Conservation (phyloP, 1,140 invertebrate genomes). For the Cydia strobilella region DNA sequence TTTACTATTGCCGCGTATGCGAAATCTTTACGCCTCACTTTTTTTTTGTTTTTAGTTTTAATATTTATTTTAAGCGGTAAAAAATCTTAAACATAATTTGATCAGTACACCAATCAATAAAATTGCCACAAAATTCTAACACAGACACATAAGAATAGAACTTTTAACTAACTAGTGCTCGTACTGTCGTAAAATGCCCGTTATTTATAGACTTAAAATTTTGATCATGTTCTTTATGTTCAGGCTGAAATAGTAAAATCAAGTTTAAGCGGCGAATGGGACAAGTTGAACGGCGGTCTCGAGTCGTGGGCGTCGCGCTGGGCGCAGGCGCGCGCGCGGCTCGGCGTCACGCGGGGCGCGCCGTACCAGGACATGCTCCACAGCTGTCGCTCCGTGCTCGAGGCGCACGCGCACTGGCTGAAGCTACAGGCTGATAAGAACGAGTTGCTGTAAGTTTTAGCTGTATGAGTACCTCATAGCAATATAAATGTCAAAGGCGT, state of each 20-base stretch:
- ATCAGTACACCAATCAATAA: no score
- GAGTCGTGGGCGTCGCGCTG: slow-evolving; percentile 69
- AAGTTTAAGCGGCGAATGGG: slow-evolving; percentile 69
- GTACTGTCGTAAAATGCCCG: not conserved
- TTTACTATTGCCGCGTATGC: no score
- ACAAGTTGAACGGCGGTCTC: slow-evolving; percentile 59
- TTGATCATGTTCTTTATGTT: slow-evolving; percentile 24
- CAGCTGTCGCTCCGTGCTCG: slow-evolving; percentile 54
- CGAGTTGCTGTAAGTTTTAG: slow-evolving; percentile 54
- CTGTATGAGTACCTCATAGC: not conserved
- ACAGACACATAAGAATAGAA: no score
- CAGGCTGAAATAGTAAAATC: slow-evolving; percentile 76
- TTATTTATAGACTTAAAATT: not conserved
- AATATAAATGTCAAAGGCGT: not conserved
- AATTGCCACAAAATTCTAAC: no score
- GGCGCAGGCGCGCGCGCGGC: slow-evolving; percentile 47
- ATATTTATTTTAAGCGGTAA: no score
- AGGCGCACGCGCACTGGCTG: slow-evolving; percentile 45
- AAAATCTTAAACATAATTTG: no score
- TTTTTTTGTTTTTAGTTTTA: no score
- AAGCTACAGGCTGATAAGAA: slow-evolving; percentile 49
- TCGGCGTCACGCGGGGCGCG: slow-evolving; percentile 46
- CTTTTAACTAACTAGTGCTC: no score
- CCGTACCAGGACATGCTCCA: slow-evolving; percentile 48
- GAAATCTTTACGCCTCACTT: no score